Evolutionary conservation across 2,113 vertebrate genomes (phyloP).

Genomic region (Phodopus roborovskii): DNA sequence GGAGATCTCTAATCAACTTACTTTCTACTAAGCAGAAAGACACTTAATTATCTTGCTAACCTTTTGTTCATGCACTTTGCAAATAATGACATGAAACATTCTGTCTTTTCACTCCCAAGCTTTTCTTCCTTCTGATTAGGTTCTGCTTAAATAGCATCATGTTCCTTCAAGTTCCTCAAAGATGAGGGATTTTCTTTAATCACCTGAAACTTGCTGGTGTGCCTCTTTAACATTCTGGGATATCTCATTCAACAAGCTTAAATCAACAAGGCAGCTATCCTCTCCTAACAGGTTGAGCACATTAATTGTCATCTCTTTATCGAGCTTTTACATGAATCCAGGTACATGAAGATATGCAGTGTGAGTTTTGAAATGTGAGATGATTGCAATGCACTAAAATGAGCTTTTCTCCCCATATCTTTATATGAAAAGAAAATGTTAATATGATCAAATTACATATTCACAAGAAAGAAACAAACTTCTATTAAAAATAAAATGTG

Average conservation of each 20-base stretch:
- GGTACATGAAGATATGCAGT: slow-evolving; percentile 61
- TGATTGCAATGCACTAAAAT: slow-evolving; percentile 12
- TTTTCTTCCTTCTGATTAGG: slow-evolving; percentile 62
- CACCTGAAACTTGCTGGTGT: slow-evolving; percentile 76
- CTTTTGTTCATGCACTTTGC: slow-evolving; percentile 79
- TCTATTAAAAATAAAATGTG: slow-evolving; percentile 51
- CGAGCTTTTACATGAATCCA: slow-evolving; percentile 66
- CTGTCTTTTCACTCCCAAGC: slow-evolving; percentile 58
- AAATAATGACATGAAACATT: slow-evolving; percentile 79
- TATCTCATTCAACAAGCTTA: slow-evolving; percentile 67
- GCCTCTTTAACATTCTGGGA: slow-evolving; percentile 68
- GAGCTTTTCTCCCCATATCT: not conserved
- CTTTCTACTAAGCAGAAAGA: slow-evolving; percentile 76
- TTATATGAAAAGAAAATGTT: slow-evolving; percentile 47
- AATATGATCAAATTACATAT: slow-evolving; percentile 12
- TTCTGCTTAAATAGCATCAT: slow-evolving; percentile 75
- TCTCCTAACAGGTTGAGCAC: slow-evolving; percentile 67
- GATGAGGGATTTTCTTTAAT: slow-evolving; percentile 77
- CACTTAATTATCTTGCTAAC: slow-evolving; percentile 81
- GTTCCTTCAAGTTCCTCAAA: slow-evolving; percentile 71
- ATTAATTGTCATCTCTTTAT: slow-evolving; percentile 74
- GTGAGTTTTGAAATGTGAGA: slow-evolving; percentile 49
- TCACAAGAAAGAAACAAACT: slow-evolving; percentile 23
- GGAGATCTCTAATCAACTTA: slow-evolving; percentile 75
- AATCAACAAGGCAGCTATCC: slow-evolving; percentile 65